Conservation (phyloP, 2,888 invertebrate genomes). For the Ochropacha duplaris region DNA sequence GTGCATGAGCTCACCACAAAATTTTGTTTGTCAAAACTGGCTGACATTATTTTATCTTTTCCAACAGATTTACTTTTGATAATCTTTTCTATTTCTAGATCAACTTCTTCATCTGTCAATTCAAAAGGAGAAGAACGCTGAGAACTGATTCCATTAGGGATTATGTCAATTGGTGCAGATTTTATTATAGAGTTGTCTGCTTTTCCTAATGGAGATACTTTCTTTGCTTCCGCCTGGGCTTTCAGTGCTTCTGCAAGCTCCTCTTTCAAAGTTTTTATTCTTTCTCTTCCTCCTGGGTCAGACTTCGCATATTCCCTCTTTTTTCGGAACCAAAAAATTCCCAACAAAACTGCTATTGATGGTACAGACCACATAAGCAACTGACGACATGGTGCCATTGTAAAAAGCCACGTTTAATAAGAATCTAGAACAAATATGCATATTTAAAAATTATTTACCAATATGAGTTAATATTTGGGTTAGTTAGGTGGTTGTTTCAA, state of each 20-base stretch:
- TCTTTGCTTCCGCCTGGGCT: conserved; percentile 64
- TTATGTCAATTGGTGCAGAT: conserved; percentile 87
- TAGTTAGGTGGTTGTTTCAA: too few relatives aligned
- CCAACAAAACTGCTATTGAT: conserved; percentile 90
- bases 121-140: conserved; percentile 83
- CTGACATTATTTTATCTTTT: conserved; percentile 67
- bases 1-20: conserved; percentile 39
- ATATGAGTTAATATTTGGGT: too few relatives aligned
- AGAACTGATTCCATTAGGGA: conserved; percentile 75
- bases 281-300: conserved; percentile 88
- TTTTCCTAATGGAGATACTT: conserved; percentile 71
- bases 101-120: conserved; percentile 86
- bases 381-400: conserved; percentile 91
- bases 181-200: conserved; percentile 78
- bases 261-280: conserved; percentile 73
- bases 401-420: conserved; percentile 87
- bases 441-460: not conserved
- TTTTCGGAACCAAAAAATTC: conserved; percentile 92
- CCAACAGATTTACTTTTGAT: conserved; percentile 81
- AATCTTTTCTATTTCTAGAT: conserved; percentile 86
- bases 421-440: conserved; percentile 70
- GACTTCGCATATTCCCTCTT: conserved; percentile 88
- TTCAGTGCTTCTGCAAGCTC: conserved; percentile 76
- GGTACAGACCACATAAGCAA: conserved; percentile 91
- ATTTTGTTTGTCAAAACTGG: conserved; percentile 46